phyloP scores from a whole-genome alignment of 2,797 vertebrate species.

The Spinus pinus region DNA sequence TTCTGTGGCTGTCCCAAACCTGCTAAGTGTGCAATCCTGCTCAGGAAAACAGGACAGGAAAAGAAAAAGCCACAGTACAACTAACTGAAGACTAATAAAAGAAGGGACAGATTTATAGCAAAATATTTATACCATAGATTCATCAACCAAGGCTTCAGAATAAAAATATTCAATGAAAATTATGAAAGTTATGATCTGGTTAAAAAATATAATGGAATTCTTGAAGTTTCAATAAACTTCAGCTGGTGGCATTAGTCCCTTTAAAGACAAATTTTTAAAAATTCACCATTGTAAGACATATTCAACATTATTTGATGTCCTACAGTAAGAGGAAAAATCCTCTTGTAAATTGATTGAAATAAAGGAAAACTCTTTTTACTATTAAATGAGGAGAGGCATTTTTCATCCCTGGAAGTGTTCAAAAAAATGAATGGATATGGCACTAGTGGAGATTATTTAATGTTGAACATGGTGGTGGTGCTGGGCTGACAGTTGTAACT shows the following conservation, averaged over 20 bases:
- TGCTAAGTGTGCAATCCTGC: background rate
- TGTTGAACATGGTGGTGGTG: background rate
- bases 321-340: background rate
- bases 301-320: background rate
- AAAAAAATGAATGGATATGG: background rate
- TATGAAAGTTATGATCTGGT: background rate
- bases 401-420: background rate
- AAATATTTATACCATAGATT: background rate
- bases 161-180: background rate
- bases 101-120: background rate
- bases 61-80: background rate
- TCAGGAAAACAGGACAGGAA: background rate
- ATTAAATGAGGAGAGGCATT: background rate
- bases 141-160: background rate
- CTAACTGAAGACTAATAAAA: background rate
- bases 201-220: background rate
- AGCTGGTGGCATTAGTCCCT: background rate
- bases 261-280: background rate
- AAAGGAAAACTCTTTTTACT: background rate
- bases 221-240: background rate
- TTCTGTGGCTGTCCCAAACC: background rate
- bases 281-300: background rate
- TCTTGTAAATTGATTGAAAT: background rate
- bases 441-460: background rate
- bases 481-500: background rate